A percentile compares a stretch with the other conserved stretches of the same genome.
phyloP scores from a whole-genome alignment of 2,888 invertebrate genomes.

The Xylophagus ater region DNA sequence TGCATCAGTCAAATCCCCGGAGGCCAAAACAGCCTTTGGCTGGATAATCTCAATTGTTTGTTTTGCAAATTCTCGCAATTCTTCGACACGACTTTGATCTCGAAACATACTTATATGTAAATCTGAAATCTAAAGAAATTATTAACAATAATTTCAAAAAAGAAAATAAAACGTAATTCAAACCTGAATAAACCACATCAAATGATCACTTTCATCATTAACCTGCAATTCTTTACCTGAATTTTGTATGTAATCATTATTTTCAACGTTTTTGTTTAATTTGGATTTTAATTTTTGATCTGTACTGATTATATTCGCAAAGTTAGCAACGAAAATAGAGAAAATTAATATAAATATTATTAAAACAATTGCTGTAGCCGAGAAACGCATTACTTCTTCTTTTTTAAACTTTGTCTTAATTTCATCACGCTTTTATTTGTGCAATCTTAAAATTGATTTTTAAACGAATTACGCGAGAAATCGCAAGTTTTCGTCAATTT shows the following conservation, averaged over 20 bases:
- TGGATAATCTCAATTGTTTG: conserved; percentile 58
- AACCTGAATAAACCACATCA: conserved; percentile 73
- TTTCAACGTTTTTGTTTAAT: conserved; percentile 34
- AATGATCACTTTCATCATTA: conserved; percentile 45
- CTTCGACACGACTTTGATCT: conserved; percentile 59
- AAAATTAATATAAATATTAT: conserved; percentile 51
- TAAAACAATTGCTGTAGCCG: conserved; percentile 49
- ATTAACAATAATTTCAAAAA: conserved; percentile 11
- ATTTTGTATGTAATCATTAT: conserved; percentile 26
- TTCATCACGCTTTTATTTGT: too few relatives aligned
- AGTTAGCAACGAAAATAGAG: conserved; percentile 57
- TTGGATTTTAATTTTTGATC: conserved; percentile 38
- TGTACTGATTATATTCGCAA: conserved; percentile 54
- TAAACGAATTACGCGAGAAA: too few relatives aligned
- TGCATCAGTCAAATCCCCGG: conserved; percentile 84
- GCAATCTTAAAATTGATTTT: too few relatives aligned
- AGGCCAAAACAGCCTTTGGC: conserved; percentile 68
- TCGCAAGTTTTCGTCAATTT: too few relatives aligned
- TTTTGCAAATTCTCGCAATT: conserved; percentile 70
- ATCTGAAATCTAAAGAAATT: conserved; percentile 63
- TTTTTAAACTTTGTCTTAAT: too few relatives aligned
- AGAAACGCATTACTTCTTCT: conserved; percentile 57
- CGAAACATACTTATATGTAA: conserved; percentile 79
- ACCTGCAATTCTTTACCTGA: conserved; percentile 40
- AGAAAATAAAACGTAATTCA: conserved; percentile 20